Conservation (phyloP, 2,888 invertebrate genomes). For the Drosophila limbata region DNA sequence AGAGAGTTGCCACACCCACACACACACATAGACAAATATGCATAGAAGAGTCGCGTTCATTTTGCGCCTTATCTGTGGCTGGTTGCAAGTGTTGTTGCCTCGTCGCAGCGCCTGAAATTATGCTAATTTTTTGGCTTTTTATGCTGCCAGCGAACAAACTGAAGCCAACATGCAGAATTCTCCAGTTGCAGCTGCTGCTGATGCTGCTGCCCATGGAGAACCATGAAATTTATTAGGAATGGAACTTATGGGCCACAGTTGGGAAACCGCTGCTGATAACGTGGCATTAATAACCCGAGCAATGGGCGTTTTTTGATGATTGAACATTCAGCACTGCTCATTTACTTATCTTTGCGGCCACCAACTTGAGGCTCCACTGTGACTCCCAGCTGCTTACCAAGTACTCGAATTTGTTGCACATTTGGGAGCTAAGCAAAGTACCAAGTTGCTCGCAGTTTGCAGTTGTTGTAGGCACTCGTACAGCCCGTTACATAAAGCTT, state of each 20-base stretch:
- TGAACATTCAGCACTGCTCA: constrained; percentile 65
- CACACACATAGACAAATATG: constrained; percentile 17
- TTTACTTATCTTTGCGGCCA: constrained; percentile 58
- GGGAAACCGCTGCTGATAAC: constrained; percentile 61
- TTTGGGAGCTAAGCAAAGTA: constrained; percentile 65
- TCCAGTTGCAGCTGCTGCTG: constrained; percentile 33
- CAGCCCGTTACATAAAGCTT: constrained; percentile 43
- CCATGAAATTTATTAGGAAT: constrained; percentile 59
- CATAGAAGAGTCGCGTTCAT: constrained; percentile 62
- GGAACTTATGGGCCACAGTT: constrained; percentile 44
- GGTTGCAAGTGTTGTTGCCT: constrained; percentile 68
- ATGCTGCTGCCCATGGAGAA: constrained; percentile 33
- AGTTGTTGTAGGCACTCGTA: constrained; percentile 29
- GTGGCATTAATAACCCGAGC: constrained; percentile 67
- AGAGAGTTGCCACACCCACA: constrained; percentile 8
- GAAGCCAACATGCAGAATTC: constrained; percentile 45
- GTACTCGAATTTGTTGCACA: constrained; percentile 60
- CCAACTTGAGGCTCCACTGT: constrained; percentile 34
- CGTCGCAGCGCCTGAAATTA: constrained; percentile 69
- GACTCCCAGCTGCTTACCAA: constrained; percentile 2
- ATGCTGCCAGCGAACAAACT: constrained; percentile 58
- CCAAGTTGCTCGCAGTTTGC: constrained; percentile 27
- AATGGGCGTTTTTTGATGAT: constrained; percentile 58
- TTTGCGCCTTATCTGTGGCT: constrained; percentile 72
- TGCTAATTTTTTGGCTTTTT: constrained; percentile 76